Percentiles rank a stretch among this genome's conserved stretches.
phyloP scores from a whole-genome alignment of 1,140 invertebrate species.

The Colletes gigas region DNA sequence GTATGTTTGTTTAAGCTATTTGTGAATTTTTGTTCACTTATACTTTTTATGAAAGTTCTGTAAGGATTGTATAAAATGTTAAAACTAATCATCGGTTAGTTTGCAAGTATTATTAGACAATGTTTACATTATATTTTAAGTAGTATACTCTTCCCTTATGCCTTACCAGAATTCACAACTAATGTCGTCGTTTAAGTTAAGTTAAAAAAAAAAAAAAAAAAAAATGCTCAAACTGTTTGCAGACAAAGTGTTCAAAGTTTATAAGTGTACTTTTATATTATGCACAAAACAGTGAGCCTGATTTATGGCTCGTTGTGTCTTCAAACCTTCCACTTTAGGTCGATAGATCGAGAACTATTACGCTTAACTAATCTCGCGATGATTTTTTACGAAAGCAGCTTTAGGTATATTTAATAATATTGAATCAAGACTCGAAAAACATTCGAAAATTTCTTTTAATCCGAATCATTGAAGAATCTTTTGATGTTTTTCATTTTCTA shows the following conservation, averaged over 20 bases:
- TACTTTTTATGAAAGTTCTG: conserved; percentile 30
- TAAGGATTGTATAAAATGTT: conserved; percentile 47
- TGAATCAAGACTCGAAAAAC: conserved; percentile 13
- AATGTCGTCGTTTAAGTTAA: conserved; percentile 31
- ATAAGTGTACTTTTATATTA: conserved; percentile 30
- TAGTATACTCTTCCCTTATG: conserved; percentile 28
- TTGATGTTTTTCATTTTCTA: conserved; percentile 7
- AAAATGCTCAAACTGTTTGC: conserved; percentile 50
- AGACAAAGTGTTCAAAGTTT: conserved; percentile 57
- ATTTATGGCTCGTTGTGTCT: background rate
- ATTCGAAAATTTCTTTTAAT: conserved; percentile 20
- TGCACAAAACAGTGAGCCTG: conserved; percentile 11
- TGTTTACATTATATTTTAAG: conserved; percentile 29
- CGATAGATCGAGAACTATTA: conserved; percentile 38
- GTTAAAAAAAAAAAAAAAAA: background rate
- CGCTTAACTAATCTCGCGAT: conserved; percentile 45
- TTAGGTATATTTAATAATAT: conserved; percentile 23
- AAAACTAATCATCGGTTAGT: conserved; percentile 30
- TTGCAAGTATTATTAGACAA: conserved; percentile 60
- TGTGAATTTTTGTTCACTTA: conserved; percentile 32
- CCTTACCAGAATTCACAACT: conserved; percentile 11
- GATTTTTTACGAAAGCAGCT: conserved; percentile 31
- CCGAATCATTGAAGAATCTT: conserved; percentile 15
- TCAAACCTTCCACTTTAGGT: conserved; percentile 26
- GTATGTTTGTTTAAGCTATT: conserved; percentile 34